Evolutionary conservation across 2,797 vertebrate genomes (phyloP).

Genomic region (Hippopotamyrus pictus): DNA sequence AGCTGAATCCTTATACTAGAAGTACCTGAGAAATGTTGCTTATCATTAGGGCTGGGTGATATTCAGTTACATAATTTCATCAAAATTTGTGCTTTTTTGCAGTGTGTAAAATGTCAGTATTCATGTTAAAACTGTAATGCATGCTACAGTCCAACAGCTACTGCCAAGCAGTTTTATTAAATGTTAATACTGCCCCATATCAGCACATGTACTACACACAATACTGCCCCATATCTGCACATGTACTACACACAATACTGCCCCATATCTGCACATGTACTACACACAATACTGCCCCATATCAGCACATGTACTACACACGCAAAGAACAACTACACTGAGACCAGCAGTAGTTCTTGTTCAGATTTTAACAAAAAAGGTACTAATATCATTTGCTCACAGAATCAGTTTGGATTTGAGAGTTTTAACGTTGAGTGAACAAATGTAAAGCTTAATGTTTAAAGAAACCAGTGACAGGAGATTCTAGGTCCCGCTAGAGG

Average conservation of each 20-base stretch:
- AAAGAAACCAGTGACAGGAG: background rate
- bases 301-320: background rate
- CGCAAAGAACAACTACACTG: background rate
- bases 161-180: background rate
- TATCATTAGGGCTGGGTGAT: background rate
- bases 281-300: too few species aligned
- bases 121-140: background rate
- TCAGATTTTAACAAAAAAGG: background rate
- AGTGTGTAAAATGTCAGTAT: background rate
- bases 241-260: too few species aligned
- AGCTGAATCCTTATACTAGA: background rate
- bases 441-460: background rate
- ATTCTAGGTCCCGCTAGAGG: background rate
- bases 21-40: background rate
- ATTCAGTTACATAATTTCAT: background rate
- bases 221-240: too few species aligned
- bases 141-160: background rate
- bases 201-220: too few species aligned
- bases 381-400: background rate
- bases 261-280: too few species aligned
- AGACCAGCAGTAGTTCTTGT: background rate
- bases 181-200: background rate
- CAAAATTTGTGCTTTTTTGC: background rate
- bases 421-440: background rate
- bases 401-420: background rate